These are phyloP conservation scores for Spodoptera frugiperda DNA, from an alignment of 1,140 invertebrate genomes.

Conservation along the genomic window DNA sequence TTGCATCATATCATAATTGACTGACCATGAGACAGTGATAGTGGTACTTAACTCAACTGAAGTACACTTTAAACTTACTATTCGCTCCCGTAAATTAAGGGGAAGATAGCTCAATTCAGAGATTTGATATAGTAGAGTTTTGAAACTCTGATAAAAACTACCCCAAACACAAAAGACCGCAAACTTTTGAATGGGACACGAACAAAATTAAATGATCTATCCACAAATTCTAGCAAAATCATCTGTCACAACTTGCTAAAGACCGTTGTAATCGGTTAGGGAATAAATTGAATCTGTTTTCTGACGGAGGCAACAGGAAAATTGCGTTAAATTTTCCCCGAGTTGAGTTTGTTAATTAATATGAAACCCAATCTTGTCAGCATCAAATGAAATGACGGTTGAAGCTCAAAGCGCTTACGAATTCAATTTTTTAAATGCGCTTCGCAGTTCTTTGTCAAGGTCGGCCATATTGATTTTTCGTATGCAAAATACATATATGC, in stretches of 20 bases:
- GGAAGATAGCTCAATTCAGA: too few species aligned
- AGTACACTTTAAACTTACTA: too few species aligned
- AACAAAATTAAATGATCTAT: not conserved
- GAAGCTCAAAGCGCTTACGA: not conserved
- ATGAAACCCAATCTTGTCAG: constrained; percentile 5
- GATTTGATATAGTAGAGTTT: too few species aligned
- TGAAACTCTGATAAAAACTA: too few species aligned
- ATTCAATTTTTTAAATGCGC: constrained; percentile 15
- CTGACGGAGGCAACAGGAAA: not conserved
- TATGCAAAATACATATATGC: not conserved
- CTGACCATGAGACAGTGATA: too few species aligned
- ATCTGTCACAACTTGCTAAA: constrained; percentile 31
- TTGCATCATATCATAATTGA: too few species aligned
- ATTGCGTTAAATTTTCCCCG: not conserved
- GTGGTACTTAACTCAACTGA: too few species aligned
- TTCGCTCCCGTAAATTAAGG: too few species aligned
- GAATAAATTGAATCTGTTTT: constrained; percentile 16
- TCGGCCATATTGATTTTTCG: constrained; percentile 6
- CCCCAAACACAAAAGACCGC: too few species aligned
- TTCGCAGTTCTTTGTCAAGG: constrained; percentile 12
- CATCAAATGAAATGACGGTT: constrained; percentile 11
- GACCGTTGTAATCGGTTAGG: not conserved
- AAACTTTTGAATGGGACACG: too few species aligned
- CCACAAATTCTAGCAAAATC: constrained; percentile 21
- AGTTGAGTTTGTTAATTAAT: constrained; percentile 25